A percentile compares a stretch with the other conserved stretches of the same genome.
Evolutionary conservation across 2,113 vertebrate species (phyloP).

Genomic region (Dromaius novaehollandiae): DNA sequence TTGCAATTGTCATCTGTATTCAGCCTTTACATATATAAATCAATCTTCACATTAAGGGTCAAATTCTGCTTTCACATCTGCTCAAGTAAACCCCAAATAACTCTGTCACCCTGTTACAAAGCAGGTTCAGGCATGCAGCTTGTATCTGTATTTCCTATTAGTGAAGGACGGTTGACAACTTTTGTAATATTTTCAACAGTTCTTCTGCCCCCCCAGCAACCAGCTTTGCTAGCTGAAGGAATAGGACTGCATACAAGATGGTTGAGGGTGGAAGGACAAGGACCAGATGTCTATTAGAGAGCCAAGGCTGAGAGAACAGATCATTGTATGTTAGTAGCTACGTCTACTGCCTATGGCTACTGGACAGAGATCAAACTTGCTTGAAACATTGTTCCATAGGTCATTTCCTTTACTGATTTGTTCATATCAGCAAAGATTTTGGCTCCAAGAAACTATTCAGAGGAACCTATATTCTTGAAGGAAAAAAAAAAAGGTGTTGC

Average conservation of each 20-base stretch:
- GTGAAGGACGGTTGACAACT: background rate
- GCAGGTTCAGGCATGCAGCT: background rate
- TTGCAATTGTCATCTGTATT: background rate
- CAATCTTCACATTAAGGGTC: background rate
- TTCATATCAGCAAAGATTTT: background rate
- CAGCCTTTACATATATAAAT: background rate
- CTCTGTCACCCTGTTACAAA: background rate
- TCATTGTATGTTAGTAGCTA: background rate
- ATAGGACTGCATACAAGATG: background rate
- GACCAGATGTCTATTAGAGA: slow-evolving; percentile 29
- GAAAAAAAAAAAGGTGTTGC: background rate
- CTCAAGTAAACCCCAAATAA: background rate
- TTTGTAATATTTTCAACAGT: background rate
- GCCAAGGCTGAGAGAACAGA: background rate
- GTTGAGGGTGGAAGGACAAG: slow-evolving; percentile 3
- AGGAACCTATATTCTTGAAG: background rate
- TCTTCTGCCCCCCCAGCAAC: background rate
- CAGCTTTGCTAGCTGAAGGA: background rate
- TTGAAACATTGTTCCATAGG: background rate
- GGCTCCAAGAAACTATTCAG: background rate
- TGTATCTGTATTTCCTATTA: background rate
- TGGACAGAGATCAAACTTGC: background rate
- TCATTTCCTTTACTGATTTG: background rate
- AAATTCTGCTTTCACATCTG: background rate
- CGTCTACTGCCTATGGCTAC: background rate